Evolutionary conservation across 2,888 invertebrate genomes (phyloP).

Genomic region (Abscondita cerata): DNA sequence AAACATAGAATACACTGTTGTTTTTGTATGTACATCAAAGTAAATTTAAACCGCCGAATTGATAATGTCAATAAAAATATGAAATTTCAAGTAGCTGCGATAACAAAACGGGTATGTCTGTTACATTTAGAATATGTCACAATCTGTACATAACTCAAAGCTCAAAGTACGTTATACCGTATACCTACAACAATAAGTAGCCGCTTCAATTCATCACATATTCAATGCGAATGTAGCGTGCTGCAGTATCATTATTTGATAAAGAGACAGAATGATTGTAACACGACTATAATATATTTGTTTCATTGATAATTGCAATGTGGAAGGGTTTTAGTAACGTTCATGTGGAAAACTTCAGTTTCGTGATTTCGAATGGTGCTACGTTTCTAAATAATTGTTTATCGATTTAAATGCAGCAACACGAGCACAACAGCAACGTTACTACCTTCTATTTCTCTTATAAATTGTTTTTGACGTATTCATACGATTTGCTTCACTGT

Average conservation of each 20-base stretch:
- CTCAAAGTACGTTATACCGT: conserved; percentile 15
- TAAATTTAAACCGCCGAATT: too few relatives aligned
- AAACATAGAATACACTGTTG: too few relatives aligned
- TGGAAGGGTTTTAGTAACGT: conserved; percentile 22
- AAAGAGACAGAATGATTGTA: conserved; percentile 26
- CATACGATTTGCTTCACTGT: neutral
- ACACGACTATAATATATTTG: conserved; percentile 27
- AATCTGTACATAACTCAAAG: conserved; percentile 12
- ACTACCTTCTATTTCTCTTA: neutral
- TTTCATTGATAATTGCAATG: conserved; percentile 33
- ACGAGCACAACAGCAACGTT: neutral
- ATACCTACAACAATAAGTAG: conserved; percentile 27
- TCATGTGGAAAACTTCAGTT: conserved; percentile 18
- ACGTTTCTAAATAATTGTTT: conserved; percentile 23
- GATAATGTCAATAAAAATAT: neutral
- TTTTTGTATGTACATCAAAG: too few relatives aligned
- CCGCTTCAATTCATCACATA: conserved; percentile 32
- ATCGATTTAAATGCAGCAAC: conserved; percentile 26
- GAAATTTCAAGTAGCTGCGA: neutral
- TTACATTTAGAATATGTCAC: conserved; percentile 4
- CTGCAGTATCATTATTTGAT: conserved; percentile 34
- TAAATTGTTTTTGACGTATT: neutral
- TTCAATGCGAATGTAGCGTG: conserved; percentile 33
- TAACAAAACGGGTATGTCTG: neutral
- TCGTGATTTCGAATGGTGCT: conserved; percentile 19